Evolutionary conservation across 2,888 invertebrate genomes (phyloP).

Genomic region (Beris morrisii): DNA sequence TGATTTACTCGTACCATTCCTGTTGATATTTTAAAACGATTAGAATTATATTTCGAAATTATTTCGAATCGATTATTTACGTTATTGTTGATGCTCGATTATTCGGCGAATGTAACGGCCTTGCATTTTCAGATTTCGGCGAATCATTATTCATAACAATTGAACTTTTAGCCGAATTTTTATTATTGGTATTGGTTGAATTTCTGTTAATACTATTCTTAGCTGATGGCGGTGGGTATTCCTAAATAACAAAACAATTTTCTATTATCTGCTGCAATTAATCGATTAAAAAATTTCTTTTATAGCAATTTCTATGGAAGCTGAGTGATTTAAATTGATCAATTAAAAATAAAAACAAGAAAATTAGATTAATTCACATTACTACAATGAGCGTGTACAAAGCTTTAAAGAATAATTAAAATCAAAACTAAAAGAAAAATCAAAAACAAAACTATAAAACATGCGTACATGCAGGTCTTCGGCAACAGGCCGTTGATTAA

Average conservation of each 20-base stretch:
- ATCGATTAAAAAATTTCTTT: neutral
- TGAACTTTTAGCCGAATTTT: slow-evolving; percentile 53
- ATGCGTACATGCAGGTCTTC: slow-evolving; percentile 79
- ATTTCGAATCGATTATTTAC: slow-evolving; percentile 55
- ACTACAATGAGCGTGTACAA: slow-evolving; percentile 46
- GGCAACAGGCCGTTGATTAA: slow-evolving; percentile 93
- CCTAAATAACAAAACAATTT: slow-evolving; percentile 54
- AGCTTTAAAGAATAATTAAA: slow-evolving; percentile 21
- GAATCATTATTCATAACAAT: slow-evolving; percentile 53
- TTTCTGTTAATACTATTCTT: slow-evolving; percentile 60
- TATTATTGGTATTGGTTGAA: slow-evolving; percentile 57
- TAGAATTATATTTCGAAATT: neutral
- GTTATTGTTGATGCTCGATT: slow-evolving; percentile 66
- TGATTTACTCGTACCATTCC: slow-evolving; percentile 66
- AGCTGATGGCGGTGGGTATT: slow-evolving; percentile 59
- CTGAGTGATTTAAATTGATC: neutral
- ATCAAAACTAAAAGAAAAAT: slow-evolving; percentile 37
- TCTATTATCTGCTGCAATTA: slow-evolving; percentile 18
- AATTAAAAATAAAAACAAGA: slow-evolving; percentile 39
- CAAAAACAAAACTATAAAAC: slow-evolving; percentile 38
- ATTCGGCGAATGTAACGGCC: slow-evolving; percentile 50
- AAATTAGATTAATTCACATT: slow-evolving; percentile 44
- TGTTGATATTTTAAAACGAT: slow-evolving; percentile 45
- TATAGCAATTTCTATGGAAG: neutral
- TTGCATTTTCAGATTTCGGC: slow-evolving; percentile 50